Base-by-base conservation (phyloP, 2,113 vertebrate genomes). In the Asarcornis scutulata region DNA sequence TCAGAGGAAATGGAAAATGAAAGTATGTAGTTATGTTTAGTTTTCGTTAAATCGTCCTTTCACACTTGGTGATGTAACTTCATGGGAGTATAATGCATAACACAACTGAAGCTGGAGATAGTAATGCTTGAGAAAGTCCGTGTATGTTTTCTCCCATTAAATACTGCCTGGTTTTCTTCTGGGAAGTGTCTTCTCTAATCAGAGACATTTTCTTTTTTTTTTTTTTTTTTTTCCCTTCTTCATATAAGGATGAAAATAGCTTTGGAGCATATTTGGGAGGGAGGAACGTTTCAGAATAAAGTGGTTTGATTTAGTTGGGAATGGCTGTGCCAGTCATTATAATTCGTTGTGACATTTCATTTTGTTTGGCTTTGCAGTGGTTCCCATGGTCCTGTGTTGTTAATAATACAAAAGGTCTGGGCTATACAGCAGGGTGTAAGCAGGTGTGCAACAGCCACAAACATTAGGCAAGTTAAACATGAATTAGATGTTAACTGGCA, bases 351-450 rank as follows among this genome's bases (percentile, higher is more conserved):
- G 96, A 96, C 95, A 89, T 93, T 86, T 94, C 69, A 92, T 96
- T 95, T 94, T 88, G 77, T 88, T 94, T 89, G 91, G 80, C 80
- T 93, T 94, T 86, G 68, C 93, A 78, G 76, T 78, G 81, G 60
- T 86, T 94, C 72, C 67, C 58, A 1, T 56, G 58, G 66, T 72
- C 64, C 67, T 62, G 0, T 52, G 58, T 66, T 72, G 86, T 96
- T 96, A 97, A 97, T 97, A 97, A 96, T 97, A 89, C 76, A 96
- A 22, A 78, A 91, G 67, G 72, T 86, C 83, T 95, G 81, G 82
- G 66, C 53, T 73, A 0, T 60, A 16, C 22, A 27, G 78, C 0
- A 0, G 32, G 78, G 48, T 60, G 58, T 68, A 83, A 69, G 74
- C 94, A 95, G 85, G 79, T 96, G 91, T 89, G 73, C 77, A 40